Evolutionary conservation across 2,888 invertebrate genomes (phyloP).

Genomic region (Eledone cirrhosa): DNA sequence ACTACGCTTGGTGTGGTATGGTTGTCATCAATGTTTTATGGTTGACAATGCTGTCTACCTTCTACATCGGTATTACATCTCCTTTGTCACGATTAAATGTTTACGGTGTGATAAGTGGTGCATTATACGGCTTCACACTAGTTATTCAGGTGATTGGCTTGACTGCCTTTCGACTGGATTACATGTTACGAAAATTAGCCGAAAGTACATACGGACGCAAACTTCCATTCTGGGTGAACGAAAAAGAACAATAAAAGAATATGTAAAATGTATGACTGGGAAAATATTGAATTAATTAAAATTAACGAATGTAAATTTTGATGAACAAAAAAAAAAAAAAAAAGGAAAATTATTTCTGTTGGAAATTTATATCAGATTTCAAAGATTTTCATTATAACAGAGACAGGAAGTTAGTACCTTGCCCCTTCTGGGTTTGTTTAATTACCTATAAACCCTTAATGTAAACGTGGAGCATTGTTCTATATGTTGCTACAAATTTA

Average conservation of each 20-base stretch:
- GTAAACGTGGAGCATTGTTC: no score
- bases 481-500: no score
- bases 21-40: slow-evolving; percentile 40
- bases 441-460: no score
- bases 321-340: no score
- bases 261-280: slow-evolving; percentile 23
- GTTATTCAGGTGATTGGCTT: slow-evolving; percentile 45
- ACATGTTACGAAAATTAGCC: slow-evolving; percentile 39
- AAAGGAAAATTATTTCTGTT: no score
- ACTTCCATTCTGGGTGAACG: slow-evolving; percentile 42
- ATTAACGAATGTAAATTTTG: no score
- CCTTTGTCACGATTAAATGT: slow-evolving; percentile 47
- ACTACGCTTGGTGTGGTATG: slow-evolving; percentile 38
- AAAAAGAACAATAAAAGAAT: slow-evolving; percentile 31
- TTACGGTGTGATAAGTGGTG: slow-evolving; percentile 42
- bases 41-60: slow-evolving; percentile 39
- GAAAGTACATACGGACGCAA: slow-evolving; percentile 39
- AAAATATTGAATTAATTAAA: not conserved
- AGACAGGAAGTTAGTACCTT: no score
- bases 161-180: slow-evolving; percentile 43
- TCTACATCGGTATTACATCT: slow-evolving; percentile 41
- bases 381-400: no score
- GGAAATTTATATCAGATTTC: no score
- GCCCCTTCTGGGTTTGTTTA: no score
- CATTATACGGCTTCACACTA: slow-evolving; percentile 44